These are phyloP conservation scores for Heliconius aoede DNA, from an alignment of 2,888 invertebrate genomes.

Conservation along the genomic window DNA sequence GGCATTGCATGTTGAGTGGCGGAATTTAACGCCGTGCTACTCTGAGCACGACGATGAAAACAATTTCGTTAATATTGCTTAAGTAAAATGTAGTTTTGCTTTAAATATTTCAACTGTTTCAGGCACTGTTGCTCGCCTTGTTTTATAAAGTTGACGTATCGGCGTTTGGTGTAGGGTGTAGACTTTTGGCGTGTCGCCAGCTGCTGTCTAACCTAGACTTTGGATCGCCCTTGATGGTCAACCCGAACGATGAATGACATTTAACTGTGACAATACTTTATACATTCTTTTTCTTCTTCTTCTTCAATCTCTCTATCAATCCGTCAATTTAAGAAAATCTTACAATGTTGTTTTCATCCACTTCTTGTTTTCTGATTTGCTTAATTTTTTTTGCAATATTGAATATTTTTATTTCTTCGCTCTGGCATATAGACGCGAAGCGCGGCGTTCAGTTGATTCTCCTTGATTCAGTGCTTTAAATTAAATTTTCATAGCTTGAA, in stretches of 20 bases:
- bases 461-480: background rate
- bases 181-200: slow-evolving; percentile 46
- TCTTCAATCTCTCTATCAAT: too few relatives aligned
- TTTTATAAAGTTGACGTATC: slow-evolving; percentile 42
- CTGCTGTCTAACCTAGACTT: slow-evolving; percentile 37
- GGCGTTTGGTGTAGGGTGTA: slow-evolving; percentile 31
- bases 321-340: too few relatives aligned
- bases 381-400: too few relatives aligned
- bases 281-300: background rate
- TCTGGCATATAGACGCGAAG: too few relatives aligned
- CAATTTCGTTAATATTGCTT: background rate
- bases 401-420: too few relatives aligned
- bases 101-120: slow-evolving; percentile 12
- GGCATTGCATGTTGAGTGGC: too few relatives aligned
- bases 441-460: too few relatives aligned
- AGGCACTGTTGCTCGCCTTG: slow-evolving; percentile 42
- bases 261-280: slow-evolving; percentile 8
- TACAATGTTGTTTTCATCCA: too few relatives aligned
- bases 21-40: too few relatives aligned
- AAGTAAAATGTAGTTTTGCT: background rate
- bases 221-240: slow-evolving; percentile 46
- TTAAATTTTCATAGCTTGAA: background rate
- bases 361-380: too few relatives aligned
- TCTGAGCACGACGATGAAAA: background rate
- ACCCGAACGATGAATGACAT: slow-evolving; percentile 28